Base-by-base conservation (phyloP, 2,113 vertebrate species). In the Rhinogobius similis region DNA sequence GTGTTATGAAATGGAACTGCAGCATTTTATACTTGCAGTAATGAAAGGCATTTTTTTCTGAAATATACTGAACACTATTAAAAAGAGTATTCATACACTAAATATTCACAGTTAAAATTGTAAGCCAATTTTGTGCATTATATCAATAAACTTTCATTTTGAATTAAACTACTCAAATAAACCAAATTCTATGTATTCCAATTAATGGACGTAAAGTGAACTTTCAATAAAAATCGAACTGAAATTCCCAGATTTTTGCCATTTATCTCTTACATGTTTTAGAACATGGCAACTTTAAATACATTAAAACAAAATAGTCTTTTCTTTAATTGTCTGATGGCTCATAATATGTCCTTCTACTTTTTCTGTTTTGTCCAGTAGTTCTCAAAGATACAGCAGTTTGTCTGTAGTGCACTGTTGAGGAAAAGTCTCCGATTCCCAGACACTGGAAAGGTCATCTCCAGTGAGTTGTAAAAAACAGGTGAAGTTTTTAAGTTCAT, bases 371-470 rank as follows among this genome's bases (percentile, higher is more conserved):
- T 62, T 21, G 0, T 62, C n/a, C 70, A 78, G 81, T 50, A 76
- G 75, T 58, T 50, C 55, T 71, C 39, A 21, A 11, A 62, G 7
- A 39, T 63, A 74, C 72, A 73, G 80, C 39, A 70, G 67, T 5
- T 38, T 41, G 43, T 82, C 67, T 65, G 2, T 61, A 62, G 72
- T 75, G 75, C 44, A 62, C 64, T 83, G 83, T 80, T 85, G 83
- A 83, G 82, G 77, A 61, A 78, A 78, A 10, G 53, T 65, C 66
- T 36, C 16, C 67, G 12, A 16, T 29, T 29, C 55, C 43, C 76
- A 46, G 13, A 41, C 36, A 21, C 56, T 59, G 56, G 27, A 59
- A 39, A 43, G 12, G 61, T 5, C 36, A 43, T 36, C 24, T 68
- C 52, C 12, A 39, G 46, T 70, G 24, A 67, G 63, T 32, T 14